These are phyloP conservation scores for Clamator glandarius DNA, from an alignment of 2,797 vertebrate genomes.

Conservation along the genomic window DNA sequence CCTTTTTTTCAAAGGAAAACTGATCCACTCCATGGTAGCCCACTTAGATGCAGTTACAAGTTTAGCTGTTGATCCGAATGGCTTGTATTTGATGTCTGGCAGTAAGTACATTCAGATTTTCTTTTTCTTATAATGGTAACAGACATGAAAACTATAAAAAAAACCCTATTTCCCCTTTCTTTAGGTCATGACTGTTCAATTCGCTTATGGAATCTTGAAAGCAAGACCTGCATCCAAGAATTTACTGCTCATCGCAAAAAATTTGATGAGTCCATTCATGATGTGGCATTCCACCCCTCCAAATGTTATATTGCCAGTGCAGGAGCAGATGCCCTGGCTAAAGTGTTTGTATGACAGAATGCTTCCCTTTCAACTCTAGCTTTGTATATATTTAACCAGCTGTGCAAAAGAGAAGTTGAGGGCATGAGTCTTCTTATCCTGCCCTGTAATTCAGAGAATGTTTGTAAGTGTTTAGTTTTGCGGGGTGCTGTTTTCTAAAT, in stretches of 20 bases:
- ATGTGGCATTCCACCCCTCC: constrained; percentile 97
- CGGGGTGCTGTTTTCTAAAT: constrained; percentile 82
- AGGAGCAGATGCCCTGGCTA: constrained; percentile 95
- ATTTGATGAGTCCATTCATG: constrained; percentile 96
- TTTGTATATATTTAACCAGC: constrained; percentile 79
- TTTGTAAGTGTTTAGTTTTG: constrained; percentile 81
- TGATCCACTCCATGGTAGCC: constrained; percentile 98
- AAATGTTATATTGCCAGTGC: constrained; percentile 98
- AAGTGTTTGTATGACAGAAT: constrained; percentile 97
- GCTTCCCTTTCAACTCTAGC: constrained; percentile 71
- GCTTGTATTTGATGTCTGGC: constrained; percentile 98
- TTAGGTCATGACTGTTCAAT: constrained; percentile 98
- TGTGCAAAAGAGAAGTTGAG: constrained; percentile 76
- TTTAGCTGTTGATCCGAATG: constrained; percentile 96
- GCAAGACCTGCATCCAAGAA: constrained; percentile 98
- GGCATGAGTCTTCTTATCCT: constrained; percentile 53
- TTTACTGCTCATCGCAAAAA: constrained; percentile 99
- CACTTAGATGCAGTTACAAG: constrained; percentile 98
- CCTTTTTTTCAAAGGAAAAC: constrained; percentile 84
- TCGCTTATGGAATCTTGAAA: constrained; percentile 98
- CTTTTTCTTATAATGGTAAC: not conserved
- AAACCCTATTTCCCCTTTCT: constrained; percentile 17
- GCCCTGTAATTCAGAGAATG: constrained; percentile 78
- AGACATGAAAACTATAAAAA: constrained; percentile 15
- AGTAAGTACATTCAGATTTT: constrained; percentile 86